Evolutionary conservation across 1,140 invertebrate species (phyloP).

Genomic region (Lysiphlebus fabarum): DNA sequence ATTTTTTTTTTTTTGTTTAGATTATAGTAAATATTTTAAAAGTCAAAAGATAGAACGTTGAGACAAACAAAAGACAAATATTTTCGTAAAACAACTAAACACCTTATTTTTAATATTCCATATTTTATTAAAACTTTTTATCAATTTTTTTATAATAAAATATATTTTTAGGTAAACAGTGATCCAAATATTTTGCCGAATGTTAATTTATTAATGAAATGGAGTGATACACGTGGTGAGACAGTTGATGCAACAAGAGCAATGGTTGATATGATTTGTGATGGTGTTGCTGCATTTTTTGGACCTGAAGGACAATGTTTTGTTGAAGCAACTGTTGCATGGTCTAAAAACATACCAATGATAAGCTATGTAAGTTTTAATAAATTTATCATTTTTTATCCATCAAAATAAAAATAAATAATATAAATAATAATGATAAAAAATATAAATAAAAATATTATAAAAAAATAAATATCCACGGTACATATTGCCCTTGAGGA

Average conservation of each 20-base stretch:
- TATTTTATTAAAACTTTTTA: not conserved
- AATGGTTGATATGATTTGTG: constrained; percentile 89
- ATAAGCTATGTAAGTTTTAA: constrained; percentile 88
- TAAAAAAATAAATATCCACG: constrained; percentile 2
- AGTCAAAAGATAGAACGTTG: too few species aligned
- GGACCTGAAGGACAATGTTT: constrained; percentile 91
- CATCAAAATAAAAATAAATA: not conserved
- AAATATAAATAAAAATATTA: constrained; percentile 10
- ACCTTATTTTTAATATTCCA: not conserved
- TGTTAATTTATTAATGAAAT: constrained; percentile 74
- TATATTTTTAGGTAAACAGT: constrained; percentile 70
- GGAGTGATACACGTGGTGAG: constrained; percentile 85
- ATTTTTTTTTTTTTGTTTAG: too few species aligned
- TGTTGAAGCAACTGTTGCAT: constrained; percentile 90
- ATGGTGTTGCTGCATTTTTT: constrained; percentile 87
- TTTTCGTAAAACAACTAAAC: not conserved
- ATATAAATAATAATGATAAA: not conserved
- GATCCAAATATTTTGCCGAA: constrained; percentile 72
- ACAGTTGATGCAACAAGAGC: constrained; percentile 78
- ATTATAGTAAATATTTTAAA: too few species aligned
- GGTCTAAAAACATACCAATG: constrained; percentile 93
- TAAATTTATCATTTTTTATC: too few species aligned
- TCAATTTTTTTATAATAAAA: not conserved
- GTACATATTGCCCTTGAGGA: constrained; percentile 15
- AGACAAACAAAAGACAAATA: too few species aligned